Evolutionary conservation across 2,113 vertebrate species (phyloP), one percentile per base, ranked within the genome.

Genomic region (Felis catus): DNA sequence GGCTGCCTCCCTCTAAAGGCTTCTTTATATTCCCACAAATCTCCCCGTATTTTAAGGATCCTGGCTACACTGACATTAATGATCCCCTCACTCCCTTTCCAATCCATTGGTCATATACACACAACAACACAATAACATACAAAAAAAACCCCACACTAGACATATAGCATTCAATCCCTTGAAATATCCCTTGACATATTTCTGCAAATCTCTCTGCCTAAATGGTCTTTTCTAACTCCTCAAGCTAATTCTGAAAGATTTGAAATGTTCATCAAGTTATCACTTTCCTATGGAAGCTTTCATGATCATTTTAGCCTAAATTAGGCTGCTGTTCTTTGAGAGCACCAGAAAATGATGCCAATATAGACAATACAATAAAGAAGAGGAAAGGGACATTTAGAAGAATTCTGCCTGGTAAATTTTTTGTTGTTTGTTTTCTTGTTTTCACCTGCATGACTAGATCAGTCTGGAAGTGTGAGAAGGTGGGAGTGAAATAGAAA

Each of bases 401-500:
- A 51, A 14, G 1, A 25, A 41, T 82, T 48, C 25, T 27, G 9
- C 55, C n/a, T 89, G 41, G 14, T 55, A 58, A 93, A 25, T 8
- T 25, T 82, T 81, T 36, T 71, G 33, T 71, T 89, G 27, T 68
- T 65, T 89, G 51, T 36, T 94, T 88, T 9, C 48, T 87, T 68
- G 19, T 33, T 94, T 93, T 63, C 71, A 39, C 33, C 19, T 74
- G 25, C 12, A 18, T 83, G 36, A 41, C 21, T 53, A 68, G n/a
- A 27, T 84, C 16, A 55, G 3, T 89, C 21, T 76, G 21, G 7
- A 39, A 61, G 4, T 90, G 19, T 51, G 55, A 53, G 21, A 89
- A 66, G 58, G 15, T 83, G 10, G 48, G 55, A 45, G 3, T 53
- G 14, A 90, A 53, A 83, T 18, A 41, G n/a, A 65, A 18, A 4